Base-by-base conservation (phyloP, 2,888 invertebrate species). In the Drosophila atripex region DNA sequence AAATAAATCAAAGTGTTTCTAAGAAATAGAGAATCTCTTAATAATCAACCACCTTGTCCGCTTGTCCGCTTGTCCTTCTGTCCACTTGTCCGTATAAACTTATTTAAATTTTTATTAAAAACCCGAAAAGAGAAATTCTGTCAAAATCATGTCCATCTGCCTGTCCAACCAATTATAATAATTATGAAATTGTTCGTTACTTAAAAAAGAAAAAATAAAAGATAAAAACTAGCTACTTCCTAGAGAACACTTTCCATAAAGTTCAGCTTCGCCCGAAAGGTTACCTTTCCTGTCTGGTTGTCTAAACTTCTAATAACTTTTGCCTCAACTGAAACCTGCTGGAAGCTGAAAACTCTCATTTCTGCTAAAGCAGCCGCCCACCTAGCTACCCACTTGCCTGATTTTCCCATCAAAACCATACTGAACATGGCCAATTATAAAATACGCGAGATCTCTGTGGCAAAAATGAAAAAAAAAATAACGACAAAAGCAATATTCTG, bases 401-500 rank as follows among this genome's bases (percentile, higher is more conserved):
- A 9, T 16, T 41, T 41, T 41, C 8, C 41, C 41, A 18, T 41
- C 35, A 35, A 35, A 35, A n/a, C 23, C 45, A 46, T 23, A 9
- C 43, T 18, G 25, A 14, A 16, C 47, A 14, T 21, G 35, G 11
- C 23, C 23, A 25, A 49, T 47, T 49, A 49, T 41, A 25, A 9
- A n/a, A 25, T 32, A 35, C 28, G 39, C 28, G 57, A 35, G n/a
- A 30, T 14, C 45, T 35, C 45, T 8, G 57, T 12, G 5, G 5
- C n/a, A 56, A 23, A n/a, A 28, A 28, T 9, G 9, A n/a, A 1
- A 6, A 35, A n/a, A 1, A n/a, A 1, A 14, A 35, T n/a, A 14
- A 35, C 18, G 18, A 12, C 46, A 46, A 61, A 30, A 47, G 30
- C 28, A 9, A 21, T 58, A 39, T n/a, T 8, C 38, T 2, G 16